Evolutionary conservation across 2,797 vertebrate genomes (phyloP).

Genomic region (Falco naumanni): DNA sequence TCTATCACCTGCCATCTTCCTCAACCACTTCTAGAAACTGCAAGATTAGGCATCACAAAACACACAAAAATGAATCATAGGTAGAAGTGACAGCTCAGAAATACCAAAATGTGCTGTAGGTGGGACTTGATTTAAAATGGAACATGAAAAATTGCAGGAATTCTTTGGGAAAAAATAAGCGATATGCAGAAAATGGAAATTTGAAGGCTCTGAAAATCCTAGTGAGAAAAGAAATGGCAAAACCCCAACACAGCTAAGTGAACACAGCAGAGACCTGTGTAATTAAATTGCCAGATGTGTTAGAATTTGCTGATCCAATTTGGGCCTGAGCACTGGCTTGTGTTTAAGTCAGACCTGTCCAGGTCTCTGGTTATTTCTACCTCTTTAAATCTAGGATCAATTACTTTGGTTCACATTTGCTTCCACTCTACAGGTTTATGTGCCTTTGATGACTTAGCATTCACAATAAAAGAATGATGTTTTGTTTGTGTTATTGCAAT

Average conservation of each 20-base stretch:
- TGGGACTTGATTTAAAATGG: constrained; percentile 67
- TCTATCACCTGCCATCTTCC: constrained; percentile 63
- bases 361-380: not conserved
- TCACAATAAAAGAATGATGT: not conserved
- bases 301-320: not conserved
- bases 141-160: constrained; percentile 37
- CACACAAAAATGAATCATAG: constrained; percentile 72
- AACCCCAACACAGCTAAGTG: not conserved
- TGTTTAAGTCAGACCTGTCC: not conserved
- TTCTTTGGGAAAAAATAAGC: constrained; percentile 10
- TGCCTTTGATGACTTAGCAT: not conserved
- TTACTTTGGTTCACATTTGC: not conserved
- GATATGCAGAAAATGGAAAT: not conserved
- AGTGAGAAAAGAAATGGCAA: not conserved
- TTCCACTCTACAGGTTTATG: not conserved
- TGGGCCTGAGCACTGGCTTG: not conserved
- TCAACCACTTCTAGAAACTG: constrained; percentile 57
- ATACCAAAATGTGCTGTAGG: constrained; percentile 60
- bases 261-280: not conserved
- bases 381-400: not conserved
- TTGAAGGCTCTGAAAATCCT: not conserved
- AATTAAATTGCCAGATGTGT: not conserved
- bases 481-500: not conserved
- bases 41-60: constrained; percentile 77
- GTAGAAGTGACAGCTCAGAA: constrained; percentile 66